Percentiles rank a stretch among this genome's conserved stretches.
These are phyloP conservation scores for Tapirus terrestris DNA, from an alignment of 2,113 vertebrate species.

Conservation along the genomic window DNA sequence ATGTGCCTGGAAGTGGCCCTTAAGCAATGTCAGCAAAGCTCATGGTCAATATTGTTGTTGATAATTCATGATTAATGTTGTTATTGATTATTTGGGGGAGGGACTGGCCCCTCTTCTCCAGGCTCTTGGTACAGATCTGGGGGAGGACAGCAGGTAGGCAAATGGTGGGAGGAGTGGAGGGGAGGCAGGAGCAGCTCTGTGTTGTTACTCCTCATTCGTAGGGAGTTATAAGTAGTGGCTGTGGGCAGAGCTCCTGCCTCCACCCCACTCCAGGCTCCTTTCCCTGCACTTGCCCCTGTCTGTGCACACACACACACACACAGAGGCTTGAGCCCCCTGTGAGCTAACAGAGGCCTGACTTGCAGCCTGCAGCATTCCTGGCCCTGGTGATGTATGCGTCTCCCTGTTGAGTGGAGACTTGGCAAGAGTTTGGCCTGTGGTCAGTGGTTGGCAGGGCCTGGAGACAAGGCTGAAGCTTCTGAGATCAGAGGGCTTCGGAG, in stretches of 20 bases:
- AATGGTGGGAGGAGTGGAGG: not conserved
- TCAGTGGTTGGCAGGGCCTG: slow-evolving; percentile 53
- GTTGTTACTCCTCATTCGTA: slow-evolving; percentile 51
- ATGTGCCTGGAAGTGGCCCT: slow-evolving; percentile 10
- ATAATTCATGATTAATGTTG: slow-evolving; percentile 52
- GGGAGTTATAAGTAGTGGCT: not conserved
- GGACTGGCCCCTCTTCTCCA: slow-evolving; percentile 26
- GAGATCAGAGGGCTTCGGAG: slow-evolving; percentile 24
- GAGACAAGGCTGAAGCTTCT: slow-evolving; percentile 57
- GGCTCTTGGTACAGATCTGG: slow-evolving; percentile 27
- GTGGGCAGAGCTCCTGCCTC: not conserved
- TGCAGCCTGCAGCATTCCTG: slow-evolving; percentile 64
- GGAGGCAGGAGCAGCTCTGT: not conserved
- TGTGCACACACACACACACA: not conserved
- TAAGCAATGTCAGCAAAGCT: slow-evolving; percentile 59
- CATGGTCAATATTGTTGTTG: slow-evolving; percentile 33
- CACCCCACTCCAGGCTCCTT: slow-evolving; percentile 15
- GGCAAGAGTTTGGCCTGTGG: slow-evolving; percentile 71
- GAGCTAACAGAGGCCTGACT: slow-evolving; percentile 57
- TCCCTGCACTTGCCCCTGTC: slow-evolving; percentile 2
- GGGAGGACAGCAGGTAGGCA: slow-evolving; percentile 51
- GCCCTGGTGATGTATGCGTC: slow-evolving; percentile 57
- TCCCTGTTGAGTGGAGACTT: slow-evolving; percentile 62
- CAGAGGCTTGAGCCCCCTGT: not conserved
- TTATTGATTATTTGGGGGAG: slow-evolving; percentile 46